Percentiles rank a stretch among this genome's conserved stretches.
Evolutionary conservation across 2,113 vertebrate genomes (phyloP).

Genomic region (Alosa alosa): DNA sequence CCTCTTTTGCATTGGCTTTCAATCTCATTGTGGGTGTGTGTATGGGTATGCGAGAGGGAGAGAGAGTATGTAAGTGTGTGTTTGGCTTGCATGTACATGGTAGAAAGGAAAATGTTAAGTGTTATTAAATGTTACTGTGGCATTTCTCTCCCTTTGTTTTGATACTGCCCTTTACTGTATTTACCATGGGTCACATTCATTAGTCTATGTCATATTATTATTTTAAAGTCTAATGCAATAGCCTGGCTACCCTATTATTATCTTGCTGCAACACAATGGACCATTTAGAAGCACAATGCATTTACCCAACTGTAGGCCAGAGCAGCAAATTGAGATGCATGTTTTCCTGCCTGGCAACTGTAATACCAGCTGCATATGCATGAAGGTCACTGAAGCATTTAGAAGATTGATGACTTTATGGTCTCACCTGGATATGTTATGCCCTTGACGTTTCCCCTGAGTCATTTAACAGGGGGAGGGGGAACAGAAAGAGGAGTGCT

Average conservation of each 20-base stretch:
- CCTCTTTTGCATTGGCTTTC: not conserved
- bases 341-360: not conserved
- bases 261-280: not conserved
- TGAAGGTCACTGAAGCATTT: not conserved
- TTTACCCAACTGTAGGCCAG: not conserved
- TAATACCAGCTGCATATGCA: not conserved
- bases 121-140: not conserved
- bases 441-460: not conserved
- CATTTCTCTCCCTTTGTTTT: not conserved
- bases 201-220: not conserved
- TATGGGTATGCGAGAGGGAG: not conserved
- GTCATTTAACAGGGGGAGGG: not conserved
- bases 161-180: not conserved
- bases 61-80: not conserved
- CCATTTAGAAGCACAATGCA: not conserved
- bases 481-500: not conserved
- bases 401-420: not conserved
- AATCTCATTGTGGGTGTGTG: not conserved
- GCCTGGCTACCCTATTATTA: not conserved
- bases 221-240: not conserved
- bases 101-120: no score
- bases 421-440: not conserved
- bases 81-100: not conserved
- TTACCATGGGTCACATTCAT: not conserved
- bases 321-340: not conserved